Evolutionary conservation across 2,888 invertebrate species (phyloP).

Genomic region (Dolichomitus sp.): DNA sequence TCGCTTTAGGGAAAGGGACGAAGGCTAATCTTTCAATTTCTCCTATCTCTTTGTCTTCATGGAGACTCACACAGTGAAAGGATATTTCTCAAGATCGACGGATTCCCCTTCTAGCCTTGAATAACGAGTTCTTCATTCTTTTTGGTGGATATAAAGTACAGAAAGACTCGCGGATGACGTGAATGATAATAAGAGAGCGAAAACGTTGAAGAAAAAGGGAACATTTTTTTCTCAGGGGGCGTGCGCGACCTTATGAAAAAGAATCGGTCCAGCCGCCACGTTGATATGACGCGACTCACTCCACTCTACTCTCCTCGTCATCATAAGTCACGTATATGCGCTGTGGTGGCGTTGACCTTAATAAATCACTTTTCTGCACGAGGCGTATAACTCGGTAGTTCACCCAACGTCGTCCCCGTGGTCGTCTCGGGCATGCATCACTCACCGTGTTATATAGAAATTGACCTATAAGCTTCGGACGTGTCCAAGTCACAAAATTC

Average conservation of each 20-base stretch:
- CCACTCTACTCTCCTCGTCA: constrained; percentile 25
- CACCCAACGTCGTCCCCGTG: neutral
- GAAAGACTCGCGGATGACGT: neutral
- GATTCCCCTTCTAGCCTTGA: neutral
- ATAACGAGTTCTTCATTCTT: neutral
- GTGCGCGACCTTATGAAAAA: constrained; percentile 1
- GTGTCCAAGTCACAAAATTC: constrained; percentile 3
- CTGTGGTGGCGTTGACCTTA: constrained; percentile 12
- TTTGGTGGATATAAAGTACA: neutral
- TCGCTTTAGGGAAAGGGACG: neutral
- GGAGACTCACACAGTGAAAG: neutral
- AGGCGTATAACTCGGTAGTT: constrained; percentile 15
- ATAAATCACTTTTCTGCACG: constrained; percentile 29
- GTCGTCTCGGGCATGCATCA: constrained; percentile 7
- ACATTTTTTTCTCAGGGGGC: neutral
- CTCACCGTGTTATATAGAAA: constrained; percentile 7
- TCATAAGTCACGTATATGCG: constrained; percentile 24
- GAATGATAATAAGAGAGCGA: neutral
- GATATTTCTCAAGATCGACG: constrained; percentile 16
- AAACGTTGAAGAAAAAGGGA: neutral
- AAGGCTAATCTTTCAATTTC: constrained; percentile 22
- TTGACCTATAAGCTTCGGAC: neutral
- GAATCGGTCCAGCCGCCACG: neutral
- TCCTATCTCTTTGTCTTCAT: constrained; percentile 9
- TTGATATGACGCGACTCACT: constrained; percentile 36